Evolutionary conservation across 64 coral and sea anemone genomes (phyloP).

Genomic region (Montipora cactus): DNA sequence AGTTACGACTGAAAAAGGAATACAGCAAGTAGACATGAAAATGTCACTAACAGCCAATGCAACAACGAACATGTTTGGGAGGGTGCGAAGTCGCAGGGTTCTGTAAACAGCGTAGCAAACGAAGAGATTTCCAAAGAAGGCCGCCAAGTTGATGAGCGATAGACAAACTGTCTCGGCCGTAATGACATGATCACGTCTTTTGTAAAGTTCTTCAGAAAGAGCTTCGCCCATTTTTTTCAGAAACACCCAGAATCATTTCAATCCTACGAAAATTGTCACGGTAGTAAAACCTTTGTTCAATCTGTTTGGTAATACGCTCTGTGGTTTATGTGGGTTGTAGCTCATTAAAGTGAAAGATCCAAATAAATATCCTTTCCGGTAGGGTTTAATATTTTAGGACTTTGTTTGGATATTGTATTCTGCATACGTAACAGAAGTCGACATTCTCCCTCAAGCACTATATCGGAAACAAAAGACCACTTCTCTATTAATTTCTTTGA

Average conservation of each 20-base stretch:
- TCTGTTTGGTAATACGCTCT: no score
- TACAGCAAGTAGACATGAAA: conserved; percentile 53
- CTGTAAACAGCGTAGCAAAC: conserved; percentile 48
- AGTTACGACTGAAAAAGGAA: conserved; percentile 57
- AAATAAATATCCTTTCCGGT: no score
- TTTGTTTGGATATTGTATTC: background rate
- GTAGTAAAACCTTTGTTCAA: no score
- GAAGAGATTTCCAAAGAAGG: conserved; percentile 26
- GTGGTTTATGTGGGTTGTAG: no score
- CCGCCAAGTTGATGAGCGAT: background rate
- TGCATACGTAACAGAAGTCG: background rate
- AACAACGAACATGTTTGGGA: conserved; percentile 50
- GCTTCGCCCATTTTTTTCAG: background rate
- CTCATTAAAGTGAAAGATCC: no score
- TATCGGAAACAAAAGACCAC: background rate
- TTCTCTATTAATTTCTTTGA: background rate
- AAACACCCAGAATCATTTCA: background rate
- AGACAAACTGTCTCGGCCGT: background rate
- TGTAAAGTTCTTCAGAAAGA: background rate
- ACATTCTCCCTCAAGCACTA: background rate
- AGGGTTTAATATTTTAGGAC: no score
- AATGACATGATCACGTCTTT: background rate
- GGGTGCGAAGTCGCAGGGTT: conserved; percentile 21
- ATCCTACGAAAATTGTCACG: background rate
- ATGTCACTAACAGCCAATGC: conserved; percentile 46